Evolutionary conservation across 2,797 vertebrate genomes (phyloP).

Genomic region (Trachurus trachurus): DNA sequence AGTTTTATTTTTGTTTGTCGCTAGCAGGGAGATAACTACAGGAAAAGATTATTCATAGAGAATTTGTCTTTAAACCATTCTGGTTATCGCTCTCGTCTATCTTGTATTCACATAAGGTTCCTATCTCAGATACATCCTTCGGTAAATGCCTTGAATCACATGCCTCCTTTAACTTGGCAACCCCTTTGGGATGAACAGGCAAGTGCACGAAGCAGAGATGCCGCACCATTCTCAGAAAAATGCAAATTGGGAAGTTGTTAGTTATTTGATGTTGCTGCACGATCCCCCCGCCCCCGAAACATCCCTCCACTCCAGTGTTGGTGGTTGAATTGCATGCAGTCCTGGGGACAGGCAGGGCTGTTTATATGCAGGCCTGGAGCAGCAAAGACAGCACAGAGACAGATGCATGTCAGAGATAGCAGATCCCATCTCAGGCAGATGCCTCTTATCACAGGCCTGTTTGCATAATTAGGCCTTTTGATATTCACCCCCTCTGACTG

Average conservation of each 20-base stretch:
- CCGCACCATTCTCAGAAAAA: slow-evolving; percentile 80
- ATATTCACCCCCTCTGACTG: slow-evolving; percentile 84
- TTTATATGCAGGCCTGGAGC: slow-evolving; percentile 88
- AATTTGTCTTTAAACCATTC: slow-evolving; percentile 71
- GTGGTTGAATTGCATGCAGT: slow-evolving; percentile 84
- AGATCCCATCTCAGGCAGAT: slow-evolving; percentile 86
- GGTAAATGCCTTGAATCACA: slow-evolving; percentile 80
- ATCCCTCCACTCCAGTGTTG: slow-evolving; percentile 82
- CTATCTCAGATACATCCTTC: slow-evolving; percentile 80
- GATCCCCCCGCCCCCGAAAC: slow-evolving; percentile 74
- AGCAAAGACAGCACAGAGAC: slow-evolving; percentile 85
- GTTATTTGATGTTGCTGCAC: slow-evolving; percentile 85
- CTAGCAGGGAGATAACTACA: slow-evolving; percentile 64
- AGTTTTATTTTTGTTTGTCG: slow-evolving; percentile 66
- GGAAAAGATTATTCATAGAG: slow-evolving; percentile 74
- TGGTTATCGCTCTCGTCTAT: slow-evolving; percentile 77
- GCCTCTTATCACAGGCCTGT: slow-evolving; percentile 83
- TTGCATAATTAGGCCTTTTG: slow-evolving; percentile 86
- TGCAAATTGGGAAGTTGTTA: slow-evolving; percentile 87
- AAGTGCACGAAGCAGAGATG: slow-evolving; percentile 73
- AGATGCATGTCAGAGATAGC: slow-evolving; percentile 91
- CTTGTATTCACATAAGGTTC: slow-evolving; percentile 80
- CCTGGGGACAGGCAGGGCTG: slow-evolving; percentile 83
- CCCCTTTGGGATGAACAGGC: slow-evolving; percentile 81
- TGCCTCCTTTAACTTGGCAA: slow-evolving; percentile 78